Percentiles rank a stretch among this genome's conserved stretches.
Evolutionary conservation across 2,888 invertebrate species (phyloP).

Genomic region (Oligia strigilis): DNA sequence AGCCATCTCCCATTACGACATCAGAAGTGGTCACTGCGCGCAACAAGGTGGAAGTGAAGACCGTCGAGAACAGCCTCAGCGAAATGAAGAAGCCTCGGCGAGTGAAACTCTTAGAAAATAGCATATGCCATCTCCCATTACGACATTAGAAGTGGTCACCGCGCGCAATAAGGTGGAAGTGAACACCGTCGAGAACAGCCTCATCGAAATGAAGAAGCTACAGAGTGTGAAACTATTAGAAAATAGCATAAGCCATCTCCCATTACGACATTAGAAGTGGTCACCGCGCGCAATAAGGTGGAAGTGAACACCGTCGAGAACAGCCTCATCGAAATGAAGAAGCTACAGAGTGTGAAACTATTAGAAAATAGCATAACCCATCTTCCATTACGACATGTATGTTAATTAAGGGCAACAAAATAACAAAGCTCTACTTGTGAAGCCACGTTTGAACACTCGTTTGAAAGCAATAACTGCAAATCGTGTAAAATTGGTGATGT

Average conservation of each 20-base stretch:
- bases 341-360: not conserved
- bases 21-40: too few species aligned
- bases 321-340: not conserved
- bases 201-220: not conserved
- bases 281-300: not conserved
- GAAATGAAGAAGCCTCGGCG: too few species aligned
- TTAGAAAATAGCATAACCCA: not conserved
- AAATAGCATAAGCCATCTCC: not conserved
- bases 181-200: too few species aligned
- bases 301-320: too few species aligned
- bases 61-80: too few species aligned
- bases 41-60: too few species aligned
- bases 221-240: not conserved
- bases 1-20: too few species aligned
- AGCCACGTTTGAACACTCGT: not conserved
- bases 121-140: too few species aligned
- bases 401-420: conserved; percentile 21
- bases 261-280: too few species aligned
- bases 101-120: too few species aligned
- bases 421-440: not conserved
- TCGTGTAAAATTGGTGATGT: not conserved
- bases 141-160: too few species aligned
- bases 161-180: not conserved
- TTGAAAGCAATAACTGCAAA: conserved; percentile 2
- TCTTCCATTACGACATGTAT: not conserved